phyloP scores from a whole-genome alignment of 2,888 invertebrate genomes.

The Sarcophaga caerulescens region DNA sequence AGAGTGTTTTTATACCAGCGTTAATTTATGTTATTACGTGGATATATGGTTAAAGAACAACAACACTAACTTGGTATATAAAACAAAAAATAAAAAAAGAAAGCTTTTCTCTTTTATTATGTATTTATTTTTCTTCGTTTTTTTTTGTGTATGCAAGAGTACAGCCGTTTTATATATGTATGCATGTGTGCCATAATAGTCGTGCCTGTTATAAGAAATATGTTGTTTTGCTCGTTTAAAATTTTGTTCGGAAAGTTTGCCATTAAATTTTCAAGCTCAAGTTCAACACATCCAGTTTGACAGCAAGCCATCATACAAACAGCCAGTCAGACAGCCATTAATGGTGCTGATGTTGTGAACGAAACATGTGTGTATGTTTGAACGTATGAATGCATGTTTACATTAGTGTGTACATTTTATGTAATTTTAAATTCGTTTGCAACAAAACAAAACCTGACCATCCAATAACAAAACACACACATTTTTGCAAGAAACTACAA shows the following conservation, averaged over 20 bases:
- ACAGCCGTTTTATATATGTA: not conserved
- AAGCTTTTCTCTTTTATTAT: slow-evolving; percentile 37
- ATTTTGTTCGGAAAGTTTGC: not conserved
- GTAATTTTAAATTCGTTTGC: too few relatives aligned
- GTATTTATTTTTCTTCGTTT: not conserved
- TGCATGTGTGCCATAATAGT: not conserved
- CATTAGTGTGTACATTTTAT: too few relatives aligned
- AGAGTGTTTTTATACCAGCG: slow-evolving; percentile 3
- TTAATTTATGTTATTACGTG: not conserved
- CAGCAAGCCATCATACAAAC: slow-evolving; percentile 4
- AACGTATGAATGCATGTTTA: too few relatives aligned
- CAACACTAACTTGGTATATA: not conserved
- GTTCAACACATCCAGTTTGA: slow-evolving; percentile 56
- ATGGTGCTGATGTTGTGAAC: not conserved
- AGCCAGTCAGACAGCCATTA: not conserved
- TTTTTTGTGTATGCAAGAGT: not conserved
- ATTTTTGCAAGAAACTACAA: too few relatives aligned
- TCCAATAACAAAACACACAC: too few relatives aligned
- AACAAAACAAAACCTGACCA: too few relatives aligned
- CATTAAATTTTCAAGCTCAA: slow-evolving; percentile 57
- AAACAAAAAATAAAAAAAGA: not conserved
- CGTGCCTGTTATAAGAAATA: not conserved
- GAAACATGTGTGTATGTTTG: too few relatives aligned
- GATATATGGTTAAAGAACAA: too few relatives aligned
- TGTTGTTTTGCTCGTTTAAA: slow-evolving; percentile 13